Evolutionary conservation across 2,888 invertebrate genomes (phyloP), one percentile per base, ranked within the genome.

Genomic region (Rhagophthalmus giganteus): DNA sequence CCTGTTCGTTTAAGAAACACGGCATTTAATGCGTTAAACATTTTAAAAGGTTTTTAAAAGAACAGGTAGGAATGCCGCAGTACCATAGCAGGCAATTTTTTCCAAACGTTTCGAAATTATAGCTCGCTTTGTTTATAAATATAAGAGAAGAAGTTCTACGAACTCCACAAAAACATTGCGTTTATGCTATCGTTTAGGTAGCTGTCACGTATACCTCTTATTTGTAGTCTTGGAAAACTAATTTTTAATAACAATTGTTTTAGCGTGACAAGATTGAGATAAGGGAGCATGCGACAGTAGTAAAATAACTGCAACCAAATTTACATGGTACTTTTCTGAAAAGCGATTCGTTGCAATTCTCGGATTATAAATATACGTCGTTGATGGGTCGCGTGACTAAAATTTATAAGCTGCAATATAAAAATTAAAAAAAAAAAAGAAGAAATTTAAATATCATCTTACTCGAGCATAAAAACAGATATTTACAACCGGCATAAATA

Each of bases 241-340:
- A 55, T 53, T 57, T 55, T 54, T 57, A 59, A 57, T 59, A 57
- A 52, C 50, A 54, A 55, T 56, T 45, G 54, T 54, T 60, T 55
- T 58, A 50, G 53, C 62, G 62, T 62, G 62, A 58, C 58, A 57
- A 60, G 57, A 56, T 59, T 35, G 25, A 59, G 60, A 62, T 62
- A 61, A 54, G 48, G 25, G 13, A 40, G 51, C 60, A 59, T 60
- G 59, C 59, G 52, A 62, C 54, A 31, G 40, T 42, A 40, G 44
- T 49, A 47, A 57, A 58, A 55, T 49, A 49, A 40, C 37, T 50
- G 42, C 50, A 50, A 16, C 42, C 26, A 38, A 38, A 50, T 44
- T 39, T 37, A 42, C 34, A 15, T 28, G 24, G 37, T 37, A 31
- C n/a, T n/a, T n/a, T n/a, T n/a, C n/a, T 31, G 45, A 12, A 32